phyloP scores from a whole-genome alignment of 1,140 invertebrate species.

The Spodoptera litura region DNA sequence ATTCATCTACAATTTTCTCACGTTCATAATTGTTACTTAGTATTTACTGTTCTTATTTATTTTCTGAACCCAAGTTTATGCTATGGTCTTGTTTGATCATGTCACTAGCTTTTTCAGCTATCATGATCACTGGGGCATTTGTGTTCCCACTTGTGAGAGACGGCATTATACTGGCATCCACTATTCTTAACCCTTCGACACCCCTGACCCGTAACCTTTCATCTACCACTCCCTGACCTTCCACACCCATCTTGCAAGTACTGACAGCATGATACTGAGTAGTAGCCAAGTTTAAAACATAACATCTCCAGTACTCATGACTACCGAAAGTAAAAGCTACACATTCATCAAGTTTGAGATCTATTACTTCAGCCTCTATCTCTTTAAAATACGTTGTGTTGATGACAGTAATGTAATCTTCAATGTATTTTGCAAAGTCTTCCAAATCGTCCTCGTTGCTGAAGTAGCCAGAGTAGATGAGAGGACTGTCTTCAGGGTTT shows the following conservation, averaged over 20 bases:
- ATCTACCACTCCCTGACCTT: slow-evolving; percentile 86
- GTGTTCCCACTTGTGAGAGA: slow-evolving; percentile 62
- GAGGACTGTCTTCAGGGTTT: slow-evolving; percentile 94
- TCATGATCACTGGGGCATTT: slow-evolving; percentile 84
- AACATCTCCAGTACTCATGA: slow-evolving; percentile 88
- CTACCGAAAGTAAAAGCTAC: slow-evolving; percentile 87
- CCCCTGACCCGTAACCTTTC: slow-evolving; percentile 78
- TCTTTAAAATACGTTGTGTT: slow-evolving; percentile 85
- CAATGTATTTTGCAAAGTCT: slow-evolving; percentile 91
- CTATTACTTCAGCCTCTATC: slow-evolving; percentile 72
- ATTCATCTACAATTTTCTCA: too few species aligned
- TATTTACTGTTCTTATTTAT: not conserved
- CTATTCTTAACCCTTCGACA: slow-evolving; percentile 73
- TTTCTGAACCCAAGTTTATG: not conserved
- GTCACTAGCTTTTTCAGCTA: slow-evolving; percentile 89
- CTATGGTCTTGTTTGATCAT: slow-evolving; percentile 85
- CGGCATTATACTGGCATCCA: slow-evolving; percentile 69
- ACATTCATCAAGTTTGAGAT: slow-evolving; percentile 78
- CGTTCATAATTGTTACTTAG: too few species aligned
- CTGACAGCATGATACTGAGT: slow-evolving; percentile 78
- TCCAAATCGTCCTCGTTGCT: slow-evolving; percentile 91
- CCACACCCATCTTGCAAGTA: slow-evolving; percentile 87
- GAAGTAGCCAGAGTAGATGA: slow-evolving; percentile 96
- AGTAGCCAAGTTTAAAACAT: slow-evolving; percentile 62
- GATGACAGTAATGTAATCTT: slow-evolving; percentile 86